phyloP scores from a whole-genome alignment of 2,113 vertebrate genomes.

The Mormoops blainvillei region DNA sequence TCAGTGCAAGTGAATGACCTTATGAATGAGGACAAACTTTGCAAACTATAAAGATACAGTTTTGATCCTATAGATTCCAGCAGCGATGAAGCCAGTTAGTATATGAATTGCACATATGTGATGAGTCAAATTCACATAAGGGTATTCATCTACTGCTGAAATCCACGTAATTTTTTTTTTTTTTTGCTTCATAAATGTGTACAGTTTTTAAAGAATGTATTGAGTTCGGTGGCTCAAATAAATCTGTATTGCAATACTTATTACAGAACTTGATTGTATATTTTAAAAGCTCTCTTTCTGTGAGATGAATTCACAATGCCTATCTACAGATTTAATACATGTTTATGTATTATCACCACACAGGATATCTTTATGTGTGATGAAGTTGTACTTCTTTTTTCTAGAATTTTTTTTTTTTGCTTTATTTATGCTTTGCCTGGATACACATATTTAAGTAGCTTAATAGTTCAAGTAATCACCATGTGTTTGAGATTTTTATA shows the following conservation, averaged over 20 bases:
- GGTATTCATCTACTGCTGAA: not conserved
- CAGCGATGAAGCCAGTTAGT: not conserved
- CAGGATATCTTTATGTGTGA: not conserved
- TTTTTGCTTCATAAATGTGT: not conserved
- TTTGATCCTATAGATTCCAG: not conserved
- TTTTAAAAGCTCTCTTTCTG: not conserved
- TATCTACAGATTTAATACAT: not conserved
- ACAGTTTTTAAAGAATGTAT: not conserved
- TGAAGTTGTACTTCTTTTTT: not conserved
- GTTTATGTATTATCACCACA: not conserved
- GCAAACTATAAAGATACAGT: not conserved
- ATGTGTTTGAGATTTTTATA: constrained; percentile 1
- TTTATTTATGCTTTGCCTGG: constrained; percentile 28
- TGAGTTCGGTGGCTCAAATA: not conserved
- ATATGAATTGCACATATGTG: not conserved
- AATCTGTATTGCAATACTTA: not conserved
- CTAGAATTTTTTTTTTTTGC: not conserved
- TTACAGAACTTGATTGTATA: not conserved
- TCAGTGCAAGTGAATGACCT: not conserved
- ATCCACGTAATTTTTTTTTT: not conserved
- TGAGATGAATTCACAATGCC: not conserved
- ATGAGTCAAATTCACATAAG: not conserved
- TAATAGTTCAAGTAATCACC: constrained; percentile 14
- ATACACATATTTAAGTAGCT: not conserved
- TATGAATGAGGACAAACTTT: not conserved